Conservation (phyloP, 2,888 invertebrate species). For the Ormyrus pomaceus region DNA sequence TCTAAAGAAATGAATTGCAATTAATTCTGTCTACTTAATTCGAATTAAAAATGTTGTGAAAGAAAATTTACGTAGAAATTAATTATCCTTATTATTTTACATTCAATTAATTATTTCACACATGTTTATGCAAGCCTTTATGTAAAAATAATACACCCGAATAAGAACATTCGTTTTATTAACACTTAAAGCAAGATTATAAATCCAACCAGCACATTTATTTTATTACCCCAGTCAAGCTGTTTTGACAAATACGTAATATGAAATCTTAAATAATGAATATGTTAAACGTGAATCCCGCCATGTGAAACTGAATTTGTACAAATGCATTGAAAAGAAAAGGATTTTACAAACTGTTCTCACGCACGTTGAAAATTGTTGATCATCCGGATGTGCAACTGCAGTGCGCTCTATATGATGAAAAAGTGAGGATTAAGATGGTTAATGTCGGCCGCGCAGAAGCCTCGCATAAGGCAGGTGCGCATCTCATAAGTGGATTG, state of each 20-base stretch:
- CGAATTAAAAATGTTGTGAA: too few species aligned
- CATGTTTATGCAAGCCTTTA: too few species aligned
- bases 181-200: too few species aligned
- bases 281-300: not conserved
- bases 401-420: constrained; percentile 21
- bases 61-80: too few species aligned
- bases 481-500: constrained; percentile 36
- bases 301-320: constrained; percentile 1
- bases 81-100: too few species aligned
- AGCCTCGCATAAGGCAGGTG: constrained; percentile 33
- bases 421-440: constrained; percentile 38
- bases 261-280: constrained; percentile 6
- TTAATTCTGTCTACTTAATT: too few species aligned
- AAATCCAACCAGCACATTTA: too few species aligned
- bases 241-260: constrained; percentile 25
- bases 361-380: constrained; percentile 46
- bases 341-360: constrained; percentile 18
- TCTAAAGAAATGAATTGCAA: too few species aligned
- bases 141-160: too few species aligned
- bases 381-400: constrained; percentile 39
- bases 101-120: too few species aligned
- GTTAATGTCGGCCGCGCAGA: constrained; percentile 29
- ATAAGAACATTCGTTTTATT: too few species aligned
- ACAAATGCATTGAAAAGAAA: not conserved
- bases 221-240: not conserved